A percentile compares a stretch with the other conserved stretches of the same genome.
These are phyloP conservation scores for Mercenaria mercenaria DNA, from an alignment of 1,140 invertebrate species.

Conservation along the genomic window DNA sequence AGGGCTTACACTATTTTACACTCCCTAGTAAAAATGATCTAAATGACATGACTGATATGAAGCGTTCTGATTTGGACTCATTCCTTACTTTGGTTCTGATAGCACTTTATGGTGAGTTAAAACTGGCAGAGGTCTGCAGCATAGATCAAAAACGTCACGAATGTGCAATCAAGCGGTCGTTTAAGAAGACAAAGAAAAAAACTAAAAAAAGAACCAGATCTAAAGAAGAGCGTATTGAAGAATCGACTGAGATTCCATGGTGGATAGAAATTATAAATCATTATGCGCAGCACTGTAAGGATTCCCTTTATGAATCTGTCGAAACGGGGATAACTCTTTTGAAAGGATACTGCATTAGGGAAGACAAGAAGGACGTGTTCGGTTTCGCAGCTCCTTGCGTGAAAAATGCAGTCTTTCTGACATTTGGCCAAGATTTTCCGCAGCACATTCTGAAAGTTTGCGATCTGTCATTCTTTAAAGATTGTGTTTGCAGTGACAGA, in stretches of 20 bases:
- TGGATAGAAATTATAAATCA: not conserved
- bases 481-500: not conserved
- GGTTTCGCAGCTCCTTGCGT: constrained; percentile 6
- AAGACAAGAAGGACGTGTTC: not conserved
- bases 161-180: not conserved
- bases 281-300: not conserved
- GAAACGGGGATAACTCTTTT: not conserved
- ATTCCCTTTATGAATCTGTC: not conserved
- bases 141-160: not conserved
- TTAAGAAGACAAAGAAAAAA: not conserved
- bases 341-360: not conserved
- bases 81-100: not conserved
- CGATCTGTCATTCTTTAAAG: not conserved
- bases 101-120: not conserved
- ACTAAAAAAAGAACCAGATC: not conserved
- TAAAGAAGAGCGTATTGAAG: not conserved
- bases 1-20: not conserved
- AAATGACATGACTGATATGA: not conserved
- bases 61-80: not conserved
- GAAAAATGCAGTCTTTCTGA: not conserved
- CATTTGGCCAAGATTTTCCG: not conserved
- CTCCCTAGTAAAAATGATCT: not conserved
- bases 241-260: not conserved
- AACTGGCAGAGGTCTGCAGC: not conserved
- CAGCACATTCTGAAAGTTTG: not conserved